Evolutionary conservation across 2,888 invertebrate species (phyloP).

Genomic region (Oscheius sp.): DNA sequence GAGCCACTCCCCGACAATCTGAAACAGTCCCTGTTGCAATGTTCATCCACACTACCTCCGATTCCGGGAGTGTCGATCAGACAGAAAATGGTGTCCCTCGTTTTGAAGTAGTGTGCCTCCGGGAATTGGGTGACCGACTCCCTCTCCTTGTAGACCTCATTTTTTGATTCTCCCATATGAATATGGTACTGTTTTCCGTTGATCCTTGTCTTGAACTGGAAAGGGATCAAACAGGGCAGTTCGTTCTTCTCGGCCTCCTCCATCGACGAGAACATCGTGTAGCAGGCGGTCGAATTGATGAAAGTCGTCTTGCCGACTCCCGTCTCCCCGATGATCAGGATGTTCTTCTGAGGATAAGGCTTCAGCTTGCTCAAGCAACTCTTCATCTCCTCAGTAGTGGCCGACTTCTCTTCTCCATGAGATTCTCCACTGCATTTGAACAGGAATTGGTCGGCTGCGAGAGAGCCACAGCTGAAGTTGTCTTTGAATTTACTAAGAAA

Average conservation of each 20-base stretch:
- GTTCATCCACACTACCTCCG: too few species aligned
- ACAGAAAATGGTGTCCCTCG: background rate
- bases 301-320: slow-evolving; percentile 5
- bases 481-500: too few species aligned
- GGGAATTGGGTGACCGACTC: background rate
- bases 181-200: background rate
- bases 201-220: background rate
- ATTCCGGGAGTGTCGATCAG: slow-evolving; percentile 8
- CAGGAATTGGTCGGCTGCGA: background rate
- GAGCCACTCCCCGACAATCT: background rate
- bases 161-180: background rate
- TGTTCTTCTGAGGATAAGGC: background rate
- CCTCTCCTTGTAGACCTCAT: background rate
- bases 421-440: background rate
- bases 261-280: background rate
- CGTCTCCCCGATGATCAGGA: too few species aligned
- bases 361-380: background rate
- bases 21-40: too few species aligned
- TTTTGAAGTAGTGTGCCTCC: background rate
- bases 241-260: background rate
- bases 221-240: background rate
- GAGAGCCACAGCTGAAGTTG: slow-evolving; percentile 18
- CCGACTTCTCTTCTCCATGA: background rate
- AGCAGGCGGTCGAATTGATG: background rate
- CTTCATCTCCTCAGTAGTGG: background rate